These are phyloP conservation scores for Anniella stebbinsi DNA, from an alignment of 2,797 vertebrate genomes.

Conservation along the genomic window DNA sequence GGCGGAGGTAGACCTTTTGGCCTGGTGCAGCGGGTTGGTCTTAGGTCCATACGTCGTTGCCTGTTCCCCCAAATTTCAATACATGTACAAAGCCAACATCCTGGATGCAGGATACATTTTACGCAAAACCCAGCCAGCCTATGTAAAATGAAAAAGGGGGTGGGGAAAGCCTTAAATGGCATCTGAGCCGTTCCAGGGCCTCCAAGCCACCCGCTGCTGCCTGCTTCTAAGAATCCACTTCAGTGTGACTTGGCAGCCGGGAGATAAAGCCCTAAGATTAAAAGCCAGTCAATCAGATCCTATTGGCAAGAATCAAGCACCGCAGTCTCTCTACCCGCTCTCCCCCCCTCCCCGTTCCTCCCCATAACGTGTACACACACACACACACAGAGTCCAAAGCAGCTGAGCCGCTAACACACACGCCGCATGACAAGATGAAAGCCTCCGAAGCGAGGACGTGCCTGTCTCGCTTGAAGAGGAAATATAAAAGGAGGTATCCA, in stretches of 20 bases:
- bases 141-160: too few species aligned
- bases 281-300: slow-evolving; percentile 33
- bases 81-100: not conserved
- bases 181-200: not conserved
- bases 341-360: not conserved
- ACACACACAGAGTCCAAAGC: not conserved
- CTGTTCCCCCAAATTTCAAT: not conserved
- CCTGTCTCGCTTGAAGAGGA: slow-evolving; percentile 32
- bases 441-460: slow-evolving; percentile 16
- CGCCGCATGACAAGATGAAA: slow-evolving; percentile 34
- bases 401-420: slow-evolving; percentile 3
- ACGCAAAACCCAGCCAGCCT: not conserved
- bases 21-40: not conserved
- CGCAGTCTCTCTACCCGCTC: not conserved
- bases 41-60: not conserved
- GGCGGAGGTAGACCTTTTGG: not conserved
- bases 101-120: not conserved
- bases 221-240: slow-evolving; percentile 32
- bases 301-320: slow-evolving; percentile 19
- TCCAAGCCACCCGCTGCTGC: not conserved
- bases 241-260: not conserved
- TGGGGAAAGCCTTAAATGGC: not conserved
- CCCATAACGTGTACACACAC: not conserved
- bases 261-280: slow-evolving; percentile 27
- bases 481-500: slow-evolving; percentile 35